A percentile compares a stretch with the other conserved stretches of the same genome.
These are phyloP conservation scores for Didymodactylos carnosus DNA, from an alignment of 2,888 invertebrate genomes.

Conservation along the genomic window DNA sequence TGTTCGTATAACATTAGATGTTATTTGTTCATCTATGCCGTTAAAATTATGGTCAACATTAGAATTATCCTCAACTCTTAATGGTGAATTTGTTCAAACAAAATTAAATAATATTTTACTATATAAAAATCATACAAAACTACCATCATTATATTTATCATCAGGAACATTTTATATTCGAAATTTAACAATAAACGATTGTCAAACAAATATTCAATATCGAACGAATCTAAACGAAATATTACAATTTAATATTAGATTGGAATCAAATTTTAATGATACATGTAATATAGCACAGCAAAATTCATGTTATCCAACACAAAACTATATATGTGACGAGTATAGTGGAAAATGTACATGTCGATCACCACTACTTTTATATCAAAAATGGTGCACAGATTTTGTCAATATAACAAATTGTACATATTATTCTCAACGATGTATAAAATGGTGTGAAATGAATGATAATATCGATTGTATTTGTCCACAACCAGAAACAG, in stretches of 20 bases:
- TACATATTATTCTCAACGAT: neutral
- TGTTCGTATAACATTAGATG: too few relatives aligned
- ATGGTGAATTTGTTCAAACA: neutral
- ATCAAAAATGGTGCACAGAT: neutral
- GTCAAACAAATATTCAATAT: neutral
- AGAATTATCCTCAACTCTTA: neutral
- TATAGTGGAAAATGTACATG: neutral
- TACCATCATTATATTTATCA: neutral
- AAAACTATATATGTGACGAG: neutral
- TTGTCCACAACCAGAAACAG: neutral
- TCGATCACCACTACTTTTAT: neutral
- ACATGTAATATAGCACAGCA: neutral
- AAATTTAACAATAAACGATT: neutral
- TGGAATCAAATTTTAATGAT: neutral
- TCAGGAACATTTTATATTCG: neutral
- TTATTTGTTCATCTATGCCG: neutral
- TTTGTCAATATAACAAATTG: neutral
- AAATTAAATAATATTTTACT: too few relatives aligned
- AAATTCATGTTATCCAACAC: neutral
- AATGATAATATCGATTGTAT: neutral
- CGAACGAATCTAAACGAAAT: neutral
- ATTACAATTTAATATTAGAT: neutral
- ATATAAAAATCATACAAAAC: too few relatives aligned
- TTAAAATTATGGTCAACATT: neutral
- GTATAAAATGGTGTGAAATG: neutral